Percentiles rank a stretch among this genome's conserved stretches.
These are phyloP conservation scores for Drymonia ruficornis DNA, from an alignment of 2,888 invertebrate species.

Conservation along the genomic window DNA sequence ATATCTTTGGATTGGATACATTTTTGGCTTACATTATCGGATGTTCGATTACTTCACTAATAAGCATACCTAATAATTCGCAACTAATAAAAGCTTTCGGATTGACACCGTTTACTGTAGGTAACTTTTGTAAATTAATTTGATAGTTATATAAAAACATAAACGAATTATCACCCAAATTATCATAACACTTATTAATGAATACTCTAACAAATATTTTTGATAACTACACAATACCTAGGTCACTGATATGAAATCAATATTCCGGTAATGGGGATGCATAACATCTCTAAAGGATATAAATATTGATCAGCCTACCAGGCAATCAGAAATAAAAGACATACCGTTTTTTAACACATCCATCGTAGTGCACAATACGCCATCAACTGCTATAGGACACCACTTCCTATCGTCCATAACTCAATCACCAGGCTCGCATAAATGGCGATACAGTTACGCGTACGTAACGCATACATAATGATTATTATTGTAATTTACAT, in stretches of 20 bases:
- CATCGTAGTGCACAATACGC: slow-evolving; percentile 49
- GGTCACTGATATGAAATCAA: too few species aligned
- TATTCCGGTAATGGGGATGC: too few species aligned
- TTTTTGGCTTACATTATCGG: neutral
- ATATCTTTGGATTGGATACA: slow-evolving; percentile 7
- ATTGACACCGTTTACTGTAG: too few species aligned
- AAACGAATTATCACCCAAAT: too few species aligned
- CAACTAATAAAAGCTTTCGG: too few species aligned
- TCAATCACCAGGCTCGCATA: slow-evolving; percentile 52
- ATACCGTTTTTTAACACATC: slow-evolving; percentile 57
- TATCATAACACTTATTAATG: too few species aligned
- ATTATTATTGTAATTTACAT: slow-evolving; percentile 63
- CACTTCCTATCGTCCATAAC: slow-evolving; percentile 54
- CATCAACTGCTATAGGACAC: slow-evolving; percentile 47
- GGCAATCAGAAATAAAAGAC: slow-evolving; percentile 16
- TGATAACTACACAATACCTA: too few species aligned
- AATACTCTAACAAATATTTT: too few species aligned
- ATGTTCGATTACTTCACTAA: neutral
- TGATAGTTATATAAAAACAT: too few species aligned
- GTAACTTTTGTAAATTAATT: too few species aligned
- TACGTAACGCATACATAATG: slow-evolving; percentile 68
- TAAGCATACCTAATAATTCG: neutral
- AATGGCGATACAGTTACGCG: slow-evolving; percentile 72
- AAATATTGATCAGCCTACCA: too few species aligned
- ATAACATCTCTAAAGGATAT: too few species aligned